Base-by-base conservation (phyloP, 2,888 invertebrate species). In the Amaurobius ferox region DNA sequence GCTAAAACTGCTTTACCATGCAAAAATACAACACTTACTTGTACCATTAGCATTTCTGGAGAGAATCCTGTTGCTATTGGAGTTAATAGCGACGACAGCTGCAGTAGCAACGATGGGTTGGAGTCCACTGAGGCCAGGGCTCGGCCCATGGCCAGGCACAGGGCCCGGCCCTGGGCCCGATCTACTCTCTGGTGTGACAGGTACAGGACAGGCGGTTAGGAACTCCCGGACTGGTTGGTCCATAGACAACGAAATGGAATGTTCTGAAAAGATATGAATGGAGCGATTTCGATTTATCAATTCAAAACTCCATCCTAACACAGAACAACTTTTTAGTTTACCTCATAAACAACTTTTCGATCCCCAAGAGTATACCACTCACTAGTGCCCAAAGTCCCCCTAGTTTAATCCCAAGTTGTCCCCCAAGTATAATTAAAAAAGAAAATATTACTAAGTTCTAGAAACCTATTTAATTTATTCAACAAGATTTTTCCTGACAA, bases 31-130 rank as follows among this genome's bases (percentile, higher is more conserved):
- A 85, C 73, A 87, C 87, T 87, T 87, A 87, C 87, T 87, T 85
- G 87, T 87, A 76, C 87, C 87, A 85, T 87, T 87, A 67, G 79
- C 85, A 85, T 87, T 87, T 35, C 87, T 85, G 61, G 87, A 76
- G 6, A 87, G 79, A 62, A 87, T 79, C 64, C 85, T 39, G 19
- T 55, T 77, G 67, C 48, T 79, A 26, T 66, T 62, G 40, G 83
- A 26, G 28, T 16, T 64, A 19, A 44, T 66, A 16, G 30, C 79
- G 29, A 81, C 55, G 19, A 68, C 66, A 16, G 72, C 39, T 35
- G 83, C 64, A 23, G 77, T 62, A 19, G 62, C 62, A 39, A 72
- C 39, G 30, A 77, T 44, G 44, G 83, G 62, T 19, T 39, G 66
- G 13, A 48, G 76, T 48, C 61, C 35, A 32, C 66, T 64, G 19